phyloP scores from a whole-genome alignment of 2,797 vertebrate genomes.

The Steatocranus sp. region DNA sequence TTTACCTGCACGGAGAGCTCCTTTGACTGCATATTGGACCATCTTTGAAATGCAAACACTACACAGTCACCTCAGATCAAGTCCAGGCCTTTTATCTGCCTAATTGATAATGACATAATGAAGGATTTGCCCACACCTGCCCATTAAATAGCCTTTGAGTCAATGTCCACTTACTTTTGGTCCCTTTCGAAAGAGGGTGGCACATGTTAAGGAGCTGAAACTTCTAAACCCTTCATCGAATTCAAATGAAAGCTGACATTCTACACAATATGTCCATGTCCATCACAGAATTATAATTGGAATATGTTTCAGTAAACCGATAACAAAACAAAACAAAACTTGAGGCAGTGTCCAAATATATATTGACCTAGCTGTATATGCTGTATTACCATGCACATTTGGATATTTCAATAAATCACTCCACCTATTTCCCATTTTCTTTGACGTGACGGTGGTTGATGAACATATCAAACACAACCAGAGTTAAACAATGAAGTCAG shows the following conservation, averaged over 20 bases:
- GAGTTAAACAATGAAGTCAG: not conserved
- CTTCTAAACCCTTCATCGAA: not conserved
- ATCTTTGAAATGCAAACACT: not conserved
- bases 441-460: not conserved
- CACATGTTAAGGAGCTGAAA: not conserved
- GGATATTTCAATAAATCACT: not conserved
- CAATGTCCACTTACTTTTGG: not conserved
- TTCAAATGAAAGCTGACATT: not conserved
- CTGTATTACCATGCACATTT: not conserved
- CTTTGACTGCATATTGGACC: not conserved
- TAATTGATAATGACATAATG: not conserved
- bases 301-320: not conserved
- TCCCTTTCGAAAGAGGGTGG: not conserved
- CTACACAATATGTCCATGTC: not conserved
- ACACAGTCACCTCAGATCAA: not conserved
- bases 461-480: not conserved
- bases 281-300: not conserved
- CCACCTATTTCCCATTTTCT: not conserved
- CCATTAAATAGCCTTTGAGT: not conserved
- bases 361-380: not conserved
- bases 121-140: not conserved
- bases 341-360: not conserved
- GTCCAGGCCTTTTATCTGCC: not conserved
- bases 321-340: not conserved
- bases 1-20: not conserved